Percentiles rank a stretch among this genome's conserved stretches.
phyloP scores from a whole-genome alignment of 1,140 invertebrate genomes.

The Drosophila lowei region DNA sequence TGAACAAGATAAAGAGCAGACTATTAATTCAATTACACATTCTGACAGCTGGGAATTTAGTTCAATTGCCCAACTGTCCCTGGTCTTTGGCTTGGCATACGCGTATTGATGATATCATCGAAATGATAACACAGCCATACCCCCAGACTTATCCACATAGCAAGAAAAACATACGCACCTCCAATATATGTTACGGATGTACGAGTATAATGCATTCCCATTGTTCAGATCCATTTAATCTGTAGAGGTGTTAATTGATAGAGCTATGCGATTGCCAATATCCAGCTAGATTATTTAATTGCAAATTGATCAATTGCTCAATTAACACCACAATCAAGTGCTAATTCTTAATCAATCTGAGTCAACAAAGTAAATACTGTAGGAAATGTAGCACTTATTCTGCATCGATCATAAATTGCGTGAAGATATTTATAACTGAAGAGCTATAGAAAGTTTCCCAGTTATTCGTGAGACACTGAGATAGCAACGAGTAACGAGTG shows the following conservation, averaged over 20 bases:
- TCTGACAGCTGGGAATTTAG: constrained; percentile 12
- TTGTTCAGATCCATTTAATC: constrained; percentile 4
- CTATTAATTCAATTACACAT: constrained; percentile 26
- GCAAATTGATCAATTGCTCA: not conserved
- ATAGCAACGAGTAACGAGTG: too few species aligned
- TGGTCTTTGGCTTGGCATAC: constrained; percentile 2
- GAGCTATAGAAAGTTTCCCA: too few species aligned
- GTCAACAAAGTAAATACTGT: constrained; percentile 16
- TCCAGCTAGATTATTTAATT: constrained; percentile 17
- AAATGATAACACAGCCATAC: constrained; percentile 30
- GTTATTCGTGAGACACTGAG: too few species aligned
- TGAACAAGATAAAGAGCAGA: not conserved
- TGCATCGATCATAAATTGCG: too few species aligned
- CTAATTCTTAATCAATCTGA: constrained; percentile 24
- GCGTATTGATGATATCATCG: constrained; percentile 52
- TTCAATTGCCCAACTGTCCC: constrained; percentile 8
- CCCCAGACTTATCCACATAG: constrained; percentile 34
- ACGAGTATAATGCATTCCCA: not conserved
- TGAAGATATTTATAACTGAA: too few species aligned
- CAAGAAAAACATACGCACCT: constrained; percentile 23
- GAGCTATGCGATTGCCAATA: constrained; percentile 10
- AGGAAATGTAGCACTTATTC: too few species aligned
- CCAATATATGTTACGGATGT: constrained; percentile 4
- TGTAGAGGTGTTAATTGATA: constrained; percentile 36
- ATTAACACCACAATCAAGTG: constrained; percentile 31